A percentile compares a stretch with the other conserved stretches of the same genome.
Conservation (phyloP, 2,888 invertebrate species). For the Eupeodes luniger region DNA sequence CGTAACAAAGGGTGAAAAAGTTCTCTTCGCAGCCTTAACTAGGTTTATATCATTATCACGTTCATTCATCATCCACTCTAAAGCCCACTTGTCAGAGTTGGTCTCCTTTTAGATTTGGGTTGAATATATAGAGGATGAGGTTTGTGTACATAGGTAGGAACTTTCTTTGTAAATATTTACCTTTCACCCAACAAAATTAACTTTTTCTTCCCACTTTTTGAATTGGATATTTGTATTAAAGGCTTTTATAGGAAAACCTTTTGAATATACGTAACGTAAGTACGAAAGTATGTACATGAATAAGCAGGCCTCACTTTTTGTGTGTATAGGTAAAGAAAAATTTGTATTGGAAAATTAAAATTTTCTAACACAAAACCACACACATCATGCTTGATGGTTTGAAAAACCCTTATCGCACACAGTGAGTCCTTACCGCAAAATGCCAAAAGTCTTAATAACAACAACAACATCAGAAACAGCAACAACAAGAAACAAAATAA, state of each 20-base stretch:
- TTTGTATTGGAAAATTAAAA: neutral
- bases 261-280: no score
- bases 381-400: neutral
- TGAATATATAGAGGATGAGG: no score
- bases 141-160: neutral
- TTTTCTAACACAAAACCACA: neutral
- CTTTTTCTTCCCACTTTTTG: neutral
- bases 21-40: neutral
- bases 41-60: neutral
- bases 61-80: neutral
- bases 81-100: neutral
- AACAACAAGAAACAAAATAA: slow-evolving; percentile 15
- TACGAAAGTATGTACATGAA: no score
- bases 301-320: no score
- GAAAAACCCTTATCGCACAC: neutral
- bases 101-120: neutral
- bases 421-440: slow-evolving; percentile 1
- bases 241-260: neutral
- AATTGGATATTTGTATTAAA: neutral
- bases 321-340: no score
- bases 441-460: slow-evolving; percentile 18
- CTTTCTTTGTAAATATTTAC: neutral
- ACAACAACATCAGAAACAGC: neutral
- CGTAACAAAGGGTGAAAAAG: neutral
- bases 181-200: neutral